Evolutionary conservation across 2,888 invertebrate species (phyloP).

Genomic region (Electrophaes corylata): DNA sequence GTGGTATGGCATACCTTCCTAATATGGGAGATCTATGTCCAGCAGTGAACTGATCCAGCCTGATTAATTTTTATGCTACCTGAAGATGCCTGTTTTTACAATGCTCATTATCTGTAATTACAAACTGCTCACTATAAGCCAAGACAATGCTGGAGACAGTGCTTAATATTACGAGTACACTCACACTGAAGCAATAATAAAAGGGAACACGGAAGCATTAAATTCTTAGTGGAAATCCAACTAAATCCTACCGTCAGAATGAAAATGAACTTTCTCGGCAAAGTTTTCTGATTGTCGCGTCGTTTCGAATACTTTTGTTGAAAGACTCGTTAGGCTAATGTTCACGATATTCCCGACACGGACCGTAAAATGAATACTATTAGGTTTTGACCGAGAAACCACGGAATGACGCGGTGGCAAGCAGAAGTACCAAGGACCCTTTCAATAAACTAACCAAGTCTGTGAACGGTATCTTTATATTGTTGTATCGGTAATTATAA

Average conservation of each 20-base stretch:
- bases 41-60: too few relatives aligned
- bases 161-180: too few relatives aligned
- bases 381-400: conserved; percentile 1
- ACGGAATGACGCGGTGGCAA: not conserved
- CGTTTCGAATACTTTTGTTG: conserved; percentile 39
- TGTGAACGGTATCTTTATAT: not conserved
- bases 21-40: too few relatives aligned
- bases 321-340: conserved; percentile 42
- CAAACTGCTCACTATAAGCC: too few relatives aligned
- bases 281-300: conserved; percentile 40
- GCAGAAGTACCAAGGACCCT: not conserved
- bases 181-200: conserved; percentile 6
- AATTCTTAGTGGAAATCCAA: conserved; percentile 17
- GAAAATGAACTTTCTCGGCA: conserved; percentile 31
- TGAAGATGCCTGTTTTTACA: too few relatives aligned
- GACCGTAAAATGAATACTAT: conserved; percentile 11
- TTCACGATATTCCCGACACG: conserved; percentile 30
- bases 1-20: too few relatives aligned
- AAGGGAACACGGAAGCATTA: conserved; percentile 15
- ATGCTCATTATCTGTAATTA: too few relatives aligned
- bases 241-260: conserved; percentile 25
- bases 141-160: too few relatives aligned
- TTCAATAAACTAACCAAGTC: not conserved
- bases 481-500: too few relatives aligned
- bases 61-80: too few relatives aligned